These are phyloP conservation scores for Pseudococcus jackbeardsleyi DNA, from an alignment of 2,888 invertebrate species.

Conservation along the genomic window DNA sequence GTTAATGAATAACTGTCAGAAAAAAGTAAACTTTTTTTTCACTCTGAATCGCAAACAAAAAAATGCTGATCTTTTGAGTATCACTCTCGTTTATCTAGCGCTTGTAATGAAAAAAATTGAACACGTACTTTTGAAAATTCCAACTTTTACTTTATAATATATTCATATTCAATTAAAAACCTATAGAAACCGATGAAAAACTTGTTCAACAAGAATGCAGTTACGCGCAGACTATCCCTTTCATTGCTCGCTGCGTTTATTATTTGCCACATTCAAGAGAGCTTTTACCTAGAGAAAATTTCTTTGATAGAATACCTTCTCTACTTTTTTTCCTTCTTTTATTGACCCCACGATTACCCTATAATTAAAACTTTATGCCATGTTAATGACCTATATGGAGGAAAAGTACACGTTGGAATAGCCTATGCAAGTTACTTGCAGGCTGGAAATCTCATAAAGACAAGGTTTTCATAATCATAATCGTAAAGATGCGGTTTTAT, in stretches of 20 bases:
- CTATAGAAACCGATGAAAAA: conserved; percentile 60
- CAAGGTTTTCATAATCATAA: background rate
- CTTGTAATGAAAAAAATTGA: conserved; percentile 45
- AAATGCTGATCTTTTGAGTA: conserved; percentile 35
- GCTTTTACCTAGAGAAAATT: conserved; percentile 44
- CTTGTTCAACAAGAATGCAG: conserved; percentile 31
- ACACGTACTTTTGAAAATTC: conserved; percentile 23
- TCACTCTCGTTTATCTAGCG: conserved; percentile 33
- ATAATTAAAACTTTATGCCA: conserved; percentile 59
- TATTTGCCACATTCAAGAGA: conserved; percentile 54
- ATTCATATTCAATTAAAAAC: conserved; percentile 63
- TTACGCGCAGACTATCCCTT: conserved; percentile 36
- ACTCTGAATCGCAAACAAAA: background rate
- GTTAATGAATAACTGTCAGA: conserved; percentile 44
- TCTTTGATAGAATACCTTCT: conserved; percentile 48
- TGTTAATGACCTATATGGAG: conserved; percentile 60
- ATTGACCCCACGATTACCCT: conserved; percentile 49
- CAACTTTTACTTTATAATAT: conserved; percentile 50
- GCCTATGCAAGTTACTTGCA: background rate
- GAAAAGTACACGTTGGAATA: background rate
- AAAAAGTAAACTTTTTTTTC: conserved; percentile 5
- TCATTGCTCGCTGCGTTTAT: conserved; percentile 56
- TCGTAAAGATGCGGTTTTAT: background rate
- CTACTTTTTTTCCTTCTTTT: background rate
- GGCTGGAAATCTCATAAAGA: background rate